Evolutionary conservation across 1,140 invertebrate genomes (phyloP), one percentile per base, ranked within the genome.

Genomic region (Brachionus sp.): DNA sequence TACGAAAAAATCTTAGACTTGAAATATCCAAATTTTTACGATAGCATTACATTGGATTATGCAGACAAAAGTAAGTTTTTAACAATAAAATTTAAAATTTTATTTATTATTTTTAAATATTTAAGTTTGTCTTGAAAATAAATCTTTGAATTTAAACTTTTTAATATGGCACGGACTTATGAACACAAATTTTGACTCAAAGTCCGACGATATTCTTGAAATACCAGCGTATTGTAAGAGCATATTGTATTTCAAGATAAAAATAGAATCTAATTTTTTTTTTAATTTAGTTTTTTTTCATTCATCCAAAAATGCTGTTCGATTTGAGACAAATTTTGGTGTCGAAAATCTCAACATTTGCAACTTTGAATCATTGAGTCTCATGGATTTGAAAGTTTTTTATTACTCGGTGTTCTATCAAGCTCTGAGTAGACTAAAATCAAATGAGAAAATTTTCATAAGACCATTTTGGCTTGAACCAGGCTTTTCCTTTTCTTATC

Each of bases 341-440:
- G 77, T 80, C 46, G 77, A 80, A 35, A 80, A 80, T 44, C 29
- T 80, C 12, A 80, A 33, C 39, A 57, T 80, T 13, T 80, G 77
- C 37, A 62, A 57, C 62, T 13, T 80, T 5, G 77, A 80, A 62
- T 80, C 77, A 10, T 42, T 80, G 35, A 62, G 77, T 13, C 29
- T 80, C 4, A 57, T 80, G 35, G 77, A 80, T 25, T 42, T 80
- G 33, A 80, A 80, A 42, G 16, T 80, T 29, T 75, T 75, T 46
- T 75, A 46, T 46, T 75, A 75, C 12, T 75, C 70, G 12, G 44
- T 44, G 19, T 46, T 35, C n/a, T 75, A 46, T 9, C 70, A 75
- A 46, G 6, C 70, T 23, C 16, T 75, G 0, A 46, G 39, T 10
- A 46, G 23, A 5, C 7, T 75, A 25, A 50, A 75, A 4, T 46